Evolutionary conservation across 2,113 vertebrate genomes (phyloP).

Genomic region (Mohoua ochrocephala): DNA sequence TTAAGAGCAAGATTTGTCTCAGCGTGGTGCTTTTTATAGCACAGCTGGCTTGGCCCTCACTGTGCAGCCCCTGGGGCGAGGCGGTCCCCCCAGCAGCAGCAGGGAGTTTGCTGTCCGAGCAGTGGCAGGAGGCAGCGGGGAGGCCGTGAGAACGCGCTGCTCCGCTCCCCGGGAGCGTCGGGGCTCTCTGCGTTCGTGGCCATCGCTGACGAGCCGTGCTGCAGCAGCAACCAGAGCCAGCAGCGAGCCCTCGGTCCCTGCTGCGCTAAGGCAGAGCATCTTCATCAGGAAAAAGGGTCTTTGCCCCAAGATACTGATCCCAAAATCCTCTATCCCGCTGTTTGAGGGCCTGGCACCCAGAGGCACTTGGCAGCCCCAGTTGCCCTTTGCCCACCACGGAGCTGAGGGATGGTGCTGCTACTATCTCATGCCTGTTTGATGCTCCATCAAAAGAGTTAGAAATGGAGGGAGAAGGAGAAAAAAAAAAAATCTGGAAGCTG

Average conservation of each 20-base stretch:
- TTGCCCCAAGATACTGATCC: neutral
- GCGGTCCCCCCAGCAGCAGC: neutral
- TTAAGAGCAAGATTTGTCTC: neutral
- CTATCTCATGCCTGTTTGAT: neutral
- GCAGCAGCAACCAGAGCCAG: neutral
- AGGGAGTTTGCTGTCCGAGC: neutral
- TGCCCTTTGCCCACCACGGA: neutral
- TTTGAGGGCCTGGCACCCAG: neutral
- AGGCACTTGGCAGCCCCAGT: neutral
- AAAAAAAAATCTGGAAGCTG: neutral
- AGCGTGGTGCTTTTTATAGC: neutral
- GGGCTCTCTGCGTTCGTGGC: neutral
- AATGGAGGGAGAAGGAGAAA: neutral
- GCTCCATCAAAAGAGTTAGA: neutral
- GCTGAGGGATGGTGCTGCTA: neutral
- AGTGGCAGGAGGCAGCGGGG: neutral
- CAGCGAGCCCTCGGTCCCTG: neutral
- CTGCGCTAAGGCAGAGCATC: neutral
- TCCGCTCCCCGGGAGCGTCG: neutral
- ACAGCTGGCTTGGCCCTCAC: neutral
- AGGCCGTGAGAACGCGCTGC: neutral
- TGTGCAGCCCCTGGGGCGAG: neutral
- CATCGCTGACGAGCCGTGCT: rapidly evolving
- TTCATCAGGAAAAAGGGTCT: neutral
- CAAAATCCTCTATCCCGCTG: neutral